A percentile compares a stretch with the other conserved stretches of the same genome.
Conservation (phyloP, 2,797 vertebrate species). For the Iguana delicatissima region DNA sequence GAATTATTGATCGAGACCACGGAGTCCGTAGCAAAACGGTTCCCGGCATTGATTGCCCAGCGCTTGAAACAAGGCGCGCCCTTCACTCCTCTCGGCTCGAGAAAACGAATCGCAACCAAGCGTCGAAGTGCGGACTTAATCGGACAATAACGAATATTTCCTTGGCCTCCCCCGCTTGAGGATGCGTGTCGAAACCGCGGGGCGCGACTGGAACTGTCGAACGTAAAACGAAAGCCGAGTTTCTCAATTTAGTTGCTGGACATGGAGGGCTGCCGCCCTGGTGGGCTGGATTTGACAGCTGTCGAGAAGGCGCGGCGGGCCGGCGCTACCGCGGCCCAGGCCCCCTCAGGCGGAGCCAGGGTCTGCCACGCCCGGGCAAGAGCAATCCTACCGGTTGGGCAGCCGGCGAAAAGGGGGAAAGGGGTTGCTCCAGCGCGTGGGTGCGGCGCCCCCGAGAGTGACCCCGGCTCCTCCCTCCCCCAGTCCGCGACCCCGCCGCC, state of each 20-base stretch:
- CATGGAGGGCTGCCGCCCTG: too few species aligned
- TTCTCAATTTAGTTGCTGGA: too few species aligned
- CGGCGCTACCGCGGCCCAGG: neutral
- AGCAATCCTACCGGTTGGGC: too few species aligned
- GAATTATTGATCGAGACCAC: neutral
- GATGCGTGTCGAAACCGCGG: neutral
- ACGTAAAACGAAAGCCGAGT: too few species aligned
- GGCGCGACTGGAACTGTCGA: too few species aligned
- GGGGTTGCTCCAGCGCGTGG: too few species aligned
- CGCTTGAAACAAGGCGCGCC: neutral
- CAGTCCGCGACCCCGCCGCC: too few species aligned
- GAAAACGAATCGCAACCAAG: neutral
- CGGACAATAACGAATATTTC: neutral
- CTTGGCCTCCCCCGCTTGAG: neutral
- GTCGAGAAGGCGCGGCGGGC: too few species aligned
- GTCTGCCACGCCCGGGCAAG: neutral
- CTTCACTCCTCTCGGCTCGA: neutral
- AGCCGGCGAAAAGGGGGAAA: too few species aligned
- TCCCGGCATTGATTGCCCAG: neutral
- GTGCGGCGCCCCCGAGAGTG: too few species aligned
- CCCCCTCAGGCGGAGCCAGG: accelerated
- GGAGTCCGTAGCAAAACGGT: neutral
- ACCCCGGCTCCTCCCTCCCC: too few species aligned
- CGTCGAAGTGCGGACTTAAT: neutral
- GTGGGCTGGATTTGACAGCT: too few species aligned